phyloP scores from a whole-genome alignment of 35 echinoderm and acorn worm species.

The Strongylocentrotus purpuratus region DNA sequence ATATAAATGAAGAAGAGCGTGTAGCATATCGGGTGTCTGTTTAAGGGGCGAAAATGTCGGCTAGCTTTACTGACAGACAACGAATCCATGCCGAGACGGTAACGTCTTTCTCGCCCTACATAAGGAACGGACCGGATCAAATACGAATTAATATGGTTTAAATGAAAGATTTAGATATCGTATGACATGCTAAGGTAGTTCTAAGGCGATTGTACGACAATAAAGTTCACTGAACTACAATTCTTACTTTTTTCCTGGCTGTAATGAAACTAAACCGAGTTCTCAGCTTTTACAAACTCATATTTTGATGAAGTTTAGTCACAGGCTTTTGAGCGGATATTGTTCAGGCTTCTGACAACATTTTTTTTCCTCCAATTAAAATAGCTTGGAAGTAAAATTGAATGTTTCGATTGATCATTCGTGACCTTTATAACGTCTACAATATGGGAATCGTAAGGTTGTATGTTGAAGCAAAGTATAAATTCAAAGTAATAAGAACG shows the following conservation, averaged over 20 bases:
- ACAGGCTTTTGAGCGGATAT: no score
- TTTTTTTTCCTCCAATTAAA: no score
- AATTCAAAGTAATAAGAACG: no score
- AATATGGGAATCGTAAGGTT: no score
- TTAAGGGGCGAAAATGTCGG: background rate
- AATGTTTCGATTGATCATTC: no score
- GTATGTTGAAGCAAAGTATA: no score
- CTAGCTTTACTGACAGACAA: background rate
- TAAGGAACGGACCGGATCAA: background rate
- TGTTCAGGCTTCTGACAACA: no score
- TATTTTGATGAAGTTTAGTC: no score
- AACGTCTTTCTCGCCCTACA: background rate
- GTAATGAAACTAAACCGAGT: background rate
- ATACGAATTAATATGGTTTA: background rate
- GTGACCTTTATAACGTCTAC: no score
- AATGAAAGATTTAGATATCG: background rate
- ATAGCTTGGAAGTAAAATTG: no score
- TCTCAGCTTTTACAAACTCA: no score
- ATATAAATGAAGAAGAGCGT: background rate
- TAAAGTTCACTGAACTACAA: slow-evolving; percentile 16
- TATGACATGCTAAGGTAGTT: background rate
- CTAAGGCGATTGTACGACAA: background rate
- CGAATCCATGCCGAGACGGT: background rate
- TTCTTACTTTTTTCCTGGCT: background rate
- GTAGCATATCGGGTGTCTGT: background rate